Percentiles rank a stretch among this genome's conserved stretches.
phyloP scores from a whole-genome alignment of 2,113 vertebrate species.

The Lycaon pictus region DNA sequence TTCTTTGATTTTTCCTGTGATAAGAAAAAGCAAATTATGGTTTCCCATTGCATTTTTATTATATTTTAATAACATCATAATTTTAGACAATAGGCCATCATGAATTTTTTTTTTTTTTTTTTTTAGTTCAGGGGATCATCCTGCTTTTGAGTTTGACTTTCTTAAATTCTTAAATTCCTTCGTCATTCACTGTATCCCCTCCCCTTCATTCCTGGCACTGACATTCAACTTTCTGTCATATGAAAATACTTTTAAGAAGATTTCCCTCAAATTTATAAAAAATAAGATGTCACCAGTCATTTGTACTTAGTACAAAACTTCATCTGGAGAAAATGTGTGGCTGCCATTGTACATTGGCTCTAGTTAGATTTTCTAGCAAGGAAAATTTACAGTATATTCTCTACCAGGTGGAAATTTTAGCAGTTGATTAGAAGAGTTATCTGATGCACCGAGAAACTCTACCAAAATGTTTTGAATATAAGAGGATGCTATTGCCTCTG shows the following conservation, averaged over 20 bases:
- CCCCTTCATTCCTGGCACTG: neutral
- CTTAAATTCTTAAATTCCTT: neutral
- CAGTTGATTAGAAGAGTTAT: neutral
- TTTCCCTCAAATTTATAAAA: neutral
- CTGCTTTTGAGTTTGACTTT: neutral
- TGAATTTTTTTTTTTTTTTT: neutral
- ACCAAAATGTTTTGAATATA: neutral
- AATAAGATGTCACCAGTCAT: neutral
- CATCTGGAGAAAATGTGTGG: neutral
- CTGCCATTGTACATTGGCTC: neutral
- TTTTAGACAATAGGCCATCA: neutral
- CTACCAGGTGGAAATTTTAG: neutral
- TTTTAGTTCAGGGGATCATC: neutral
- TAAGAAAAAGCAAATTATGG: neutral
- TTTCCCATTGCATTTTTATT: neutral
- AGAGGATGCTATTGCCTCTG: neutral
- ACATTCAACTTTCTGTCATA: conserved; percentile 20
- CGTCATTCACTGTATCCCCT: neutral
- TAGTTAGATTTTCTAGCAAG: neutral
- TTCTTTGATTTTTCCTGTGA: neutral
- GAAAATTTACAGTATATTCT: conserved; percentile 28
- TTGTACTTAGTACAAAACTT: neutral
- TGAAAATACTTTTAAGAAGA: neutral
- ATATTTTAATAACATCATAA: neutral
- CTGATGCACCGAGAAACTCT: neutral